Evolutionary conservation across 2,888 invertebrate species (phyloP).

Genomic region (Hypselothyrea guttata): DNA sequence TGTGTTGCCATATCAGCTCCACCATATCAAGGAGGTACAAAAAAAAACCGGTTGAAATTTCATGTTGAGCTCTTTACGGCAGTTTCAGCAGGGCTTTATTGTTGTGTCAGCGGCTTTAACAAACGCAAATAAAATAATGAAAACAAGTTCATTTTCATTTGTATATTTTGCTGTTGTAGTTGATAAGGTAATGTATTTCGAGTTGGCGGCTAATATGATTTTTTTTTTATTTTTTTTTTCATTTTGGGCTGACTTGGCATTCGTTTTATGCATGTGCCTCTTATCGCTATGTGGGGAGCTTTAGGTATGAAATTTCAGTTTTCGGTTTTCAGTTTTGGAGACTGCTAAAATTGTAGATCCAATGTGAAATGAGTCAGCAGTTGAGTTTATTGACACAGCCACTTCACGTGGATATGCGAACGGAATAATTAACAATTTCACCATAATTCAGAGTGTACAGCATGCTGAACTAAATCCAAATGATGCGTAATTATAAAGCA

Average conservation of each 20-base stretch:
- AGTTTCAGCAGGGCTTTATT: slow-evolving; percentile 2
- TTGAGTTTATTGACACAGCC: slow-evolving; percentile 36
- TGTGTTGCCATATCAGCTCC: slow-evolving; percentile 5
- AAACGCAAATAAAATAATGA: no score
- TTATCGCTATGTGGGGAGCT: slow-evolving; percentile 21
- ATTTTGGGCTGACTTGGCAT: slow-evolving; percentile 9
- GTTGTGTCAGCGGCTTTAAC: slow-evolving; percentile 4
- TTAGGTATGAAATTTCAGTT: slow-evolving; percentile 46
- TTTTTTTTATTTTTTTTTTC: no score
- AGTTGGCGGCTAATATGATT: slow-evolving; percentile 16
- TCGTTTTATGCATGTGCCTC: slow-evolving; percentile 2
- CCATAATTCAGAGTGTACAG: no score
- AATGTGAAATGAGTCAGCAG: slow-evolving; percentile 32
- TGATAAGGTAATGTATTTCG: slow-evolving; percentile 46
- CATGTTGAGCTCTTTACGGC: slow-evolving; percentile 34
- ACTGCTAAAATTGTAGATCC: slow-evolving; percentile 21
- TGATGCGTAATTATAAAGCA: not conserved
- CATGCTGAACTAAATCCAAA: no score
- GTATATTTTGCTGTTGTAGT: no score
- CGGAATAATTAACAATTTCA: not conserved
- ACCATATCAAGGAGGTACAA: not conserved
- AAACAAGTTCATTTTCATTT: no score
- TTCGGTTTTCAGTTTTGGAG: no score
- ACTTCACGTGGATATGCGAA: slow-evolving; percentile 3
- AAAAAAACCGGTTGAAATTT: slow-evolving; percentile 52